A percentile compares a stretch with the other conserved stretches of the same genome.
These are phyloP conservation scores for Phortica variegata DNA, from an alignment of 1,140 invertebrate genomes.

Conservation along the genomic window DNA sequence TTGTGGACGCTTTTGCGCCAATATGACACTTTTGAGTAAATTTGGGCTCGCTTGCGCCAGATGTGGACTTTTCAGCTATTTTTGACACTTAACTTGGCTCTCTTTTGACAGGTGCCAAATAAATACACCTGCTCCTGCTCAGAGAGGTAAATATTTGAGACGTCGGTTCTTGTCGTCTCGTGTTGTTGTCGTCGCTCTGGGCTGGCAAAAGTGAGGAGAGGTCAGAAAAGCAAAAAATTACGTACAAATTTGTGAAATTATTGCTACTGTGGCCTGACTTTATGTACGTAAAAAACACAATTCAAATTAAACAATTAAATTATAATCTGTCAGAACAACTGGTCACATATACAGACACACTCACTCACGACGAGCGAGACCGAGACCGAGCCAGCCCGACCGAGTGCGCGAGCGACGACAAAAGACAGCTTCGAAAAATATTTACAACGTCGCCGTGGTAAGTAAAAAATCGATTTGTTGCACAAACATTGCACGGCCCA, in stretches of 20 bases:
- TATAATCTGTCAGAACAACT: slow-evolving; percentile 39
- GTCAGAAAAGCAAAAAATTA: slow-evolving; percentile 28
- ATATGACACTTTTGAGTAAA: no score
- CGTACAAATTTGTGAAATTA: slow-evolving; percentile 38
- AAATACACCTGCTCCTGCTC: no score
- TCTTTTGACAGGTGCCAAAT: no score
- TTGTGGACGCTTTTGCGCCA: no score
- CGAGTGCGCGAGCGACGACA: slow-evolving; percentile 29
- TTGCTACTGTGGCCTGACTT: slow-evolving; percentile 26
- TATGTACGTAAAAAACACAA: slow-evolving; percentile 24
- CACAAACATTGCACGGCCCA: slow-evolving; percentile 35
- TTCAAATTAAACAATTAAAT: slow-evolving; percentile 48
- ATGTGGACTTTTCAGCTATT: no score
- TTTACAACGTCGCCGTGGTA: slow-evolving; percentile 32
- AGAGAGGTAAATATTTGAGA: no score
- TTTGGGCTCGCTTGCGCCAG: no score
- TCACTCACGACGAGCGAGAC: no score
- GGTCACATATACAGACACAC: slow-evolving; percentile 48
- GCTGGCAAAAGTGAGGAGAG: slow-evolving; percentile 19
- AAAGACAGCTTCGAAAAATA: slow-evolving; percentile 18
- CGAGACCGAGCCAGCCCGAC: slow-evolving; percentile 10
- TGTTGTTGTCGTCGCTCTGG: slow-evolving; percentile 30
- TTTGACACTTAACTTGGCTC: no score
- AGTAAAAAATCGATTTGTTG: slow-evolving; percentile 53
- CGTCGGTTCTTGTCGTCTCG: slow-evolving; percentile 33